Evolutionary conservation across 2,888 invertebrate genomes (phyloP).

Genomic region (Mayetiola destructor): DNA sequence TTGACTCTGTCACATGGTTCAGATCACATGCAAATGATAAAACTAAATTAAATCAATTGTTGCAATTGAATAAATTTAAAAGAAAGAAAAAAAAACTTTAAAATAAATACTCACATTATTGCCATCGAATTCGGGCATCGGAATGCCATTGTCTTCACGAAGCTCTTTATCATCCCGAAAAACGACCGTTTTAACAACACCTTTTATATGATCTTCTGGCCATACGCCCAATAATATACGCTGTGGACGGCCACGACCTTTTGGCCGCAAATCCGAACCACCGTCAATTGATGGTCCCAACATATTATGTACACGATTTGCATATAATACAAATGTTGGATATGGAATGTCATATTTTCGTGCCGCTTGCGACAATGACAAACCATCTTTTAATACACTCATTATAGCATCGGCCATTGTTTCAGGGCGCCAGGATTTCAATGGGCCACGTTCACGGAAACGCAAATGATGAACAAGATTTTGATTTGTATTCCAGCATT

Average conservation of each 20-base stretch:
- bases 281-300: slow-evolving; percentile 83
- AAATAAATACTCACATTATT: slow-evolving; percentile 38
- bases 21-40: too few species aligned
- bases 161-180: slow-evolving; percentile 69
- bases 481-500: slow-evolving; percentile 89
- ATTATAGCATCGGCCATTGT: slow-evolving; percentile 92
- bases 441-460: slow-evolving; percentile 80
- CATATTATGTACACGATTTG: slow-evolving; percentile 87
- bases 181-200: slow-evolving; percentile 81
- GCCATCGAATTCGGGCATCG: slow-evolving; percentile 36
- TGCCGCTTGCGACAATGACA: slow-evolving; percentile 78
- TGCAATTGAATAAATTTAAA: too few species aligned
- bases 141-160: neutral
- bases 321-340: slow-evolving; percentile 84
- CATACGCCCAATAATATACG: slow-evolving; percentile 80
- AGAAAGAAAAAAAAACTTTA: neutral
- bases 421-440: slow-evolving; percentile 87
- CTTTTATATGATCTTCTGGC: slow-evolving; percentile 88
- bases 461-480: slow-evolving; percentile 78
- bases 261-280: slow-evolving; percentile 78
- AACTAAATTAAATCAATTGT: neutral
- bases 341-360: slow-evolving; percentile 90
- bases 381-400: slow-evolving; percentile 78
- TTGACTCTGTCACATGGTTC: too few species aligned
- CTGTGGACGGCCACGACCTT: slow-evolving; percentile 81